Percentiles rank a stretch among this genome's conserved stretches.
Conservation (phyloP, 2,888 invertebrate species). For the Calameuta filiformis region DNA sequence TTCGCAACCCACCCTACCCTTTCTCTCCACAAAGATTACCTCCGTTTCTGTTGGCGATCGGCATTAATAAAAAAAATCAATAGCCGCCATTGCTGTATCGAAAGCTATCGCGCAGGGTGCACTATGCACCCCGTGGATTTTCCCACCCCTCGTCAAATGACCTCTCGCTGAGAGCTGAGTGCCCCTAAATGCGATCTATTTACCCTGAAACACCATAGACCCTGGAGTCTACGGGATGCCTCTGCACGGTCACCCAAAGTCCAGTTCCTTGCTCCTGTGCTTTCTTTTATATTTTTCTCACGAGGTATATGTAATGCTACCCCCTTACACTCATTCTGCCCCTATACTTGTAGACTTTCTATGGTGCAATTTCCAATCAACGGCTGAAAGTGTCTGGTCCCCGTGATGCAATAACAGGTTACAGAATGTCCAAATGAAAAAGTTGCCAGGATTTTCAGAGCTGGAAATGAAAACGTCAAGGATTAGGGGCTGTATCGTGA, state of each 20-base stretch:
- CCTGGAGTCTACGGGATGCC: constrained; percentile 29
- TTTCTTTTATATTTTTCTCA: background rate
- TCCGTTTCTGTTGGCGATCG: constrained; percentile 23
- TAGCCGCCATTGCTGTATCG: constrained; percentile 27
- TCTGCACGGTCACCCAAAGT: background rate
- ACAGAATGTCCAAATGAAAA: constrained; percentile 43
- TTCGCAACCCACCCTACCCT: background rate
- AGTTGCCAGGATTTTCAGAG: constrained; percentile 34
- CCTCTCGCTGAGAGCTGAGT: constrained; percentile 57
- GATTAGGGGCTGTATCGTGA: constrained; percentile 18
- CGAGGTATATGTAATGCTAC: background rate
- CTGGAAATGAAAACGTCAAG: constrained; percentile 22
- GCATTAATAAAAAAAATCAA: constrained; percentile 49
- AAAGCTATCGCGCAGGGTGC: constrained; percentile 21
- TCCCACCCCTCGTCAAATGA: constrained; percentile 48
- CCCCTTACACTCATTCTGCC: background rate
- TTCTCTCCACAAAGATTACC: background rate
- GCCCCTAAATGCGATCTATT: constrained; percentile 57
- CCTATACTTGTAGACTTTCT: constrained; percentile 5
- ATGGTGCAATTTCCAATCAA: constrained; percentile 39
- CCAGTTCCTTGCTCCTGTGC: background rate
- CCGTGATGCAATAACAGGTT: constrained; percentile 42
- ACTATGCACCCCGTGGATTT: constrained; percentile 53
- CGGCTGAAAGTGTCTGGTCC: constrained; percentile 21
- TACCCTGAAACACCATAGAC: constrained; percentile 38